Evolutionary conservation across 2,888 invertebrate species (phyloP), one percentile per base, ranked within the genome.

Genomic region (Macropis europaea): DNA sequence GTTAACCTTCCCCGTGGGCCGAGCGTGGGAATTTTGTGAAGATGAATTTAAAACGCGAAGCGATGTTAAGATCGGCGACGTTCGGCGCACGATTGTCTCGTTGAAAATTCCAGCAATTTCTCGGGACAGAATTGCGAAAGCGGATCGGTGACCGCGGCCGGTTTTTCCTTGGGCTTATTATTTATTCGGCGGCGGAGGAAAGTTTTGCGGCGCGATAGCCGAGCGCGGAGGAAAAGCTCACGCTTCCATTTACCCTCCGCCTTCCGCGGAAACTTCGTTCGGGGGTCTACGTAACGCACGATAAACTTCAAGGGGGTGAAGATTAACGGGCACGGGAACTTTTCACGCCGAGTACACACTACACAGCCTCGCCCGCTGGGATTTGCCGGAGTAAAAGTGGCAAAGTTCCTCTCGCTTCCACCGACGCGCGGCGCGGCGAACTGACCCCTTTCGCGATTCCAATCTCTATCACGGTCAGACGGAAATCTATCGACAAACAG

Each of bases 241-340:
- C 38, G 34, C 34, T 57, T 48, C 60, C 38, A 17, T 60, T 68
- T 28, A 38, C 26, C 19, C 36, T 43, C 45, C 43, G 59, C 50
- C 66, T 52, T 48, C 60, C 53, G 48, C 47, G 32, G 42, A 57
- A 80, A 80, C 69, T 69, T 67, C 50, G 22, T 48, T n/a, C 56
- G 45, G 48, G 67, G 40, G 66, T 59, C 60, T 64, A 45, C 67
- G 76, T 67, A 80, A 78, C 73, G 73, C 76, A 67, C 80, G 80
- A 80, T 80, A 76, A 81, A 81, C 76, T 71, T 73, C 66, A 63
- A 60, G 72, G 69, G 76, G 72, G 71, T 32, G 76, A 81, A 80
- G 80, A 81, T 81, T 81, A 81, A 81, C 80, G 77, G 67, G 54
- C 67, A 42, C 42, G 73, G 57, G 72, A 81, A 80, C 72, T 81